Evolutionary conservation across 2,113 vertebrate species (phyloP), one percentile per base, ranked within the genome.

Genomic region (Dolichotis patagonum): DNA sequence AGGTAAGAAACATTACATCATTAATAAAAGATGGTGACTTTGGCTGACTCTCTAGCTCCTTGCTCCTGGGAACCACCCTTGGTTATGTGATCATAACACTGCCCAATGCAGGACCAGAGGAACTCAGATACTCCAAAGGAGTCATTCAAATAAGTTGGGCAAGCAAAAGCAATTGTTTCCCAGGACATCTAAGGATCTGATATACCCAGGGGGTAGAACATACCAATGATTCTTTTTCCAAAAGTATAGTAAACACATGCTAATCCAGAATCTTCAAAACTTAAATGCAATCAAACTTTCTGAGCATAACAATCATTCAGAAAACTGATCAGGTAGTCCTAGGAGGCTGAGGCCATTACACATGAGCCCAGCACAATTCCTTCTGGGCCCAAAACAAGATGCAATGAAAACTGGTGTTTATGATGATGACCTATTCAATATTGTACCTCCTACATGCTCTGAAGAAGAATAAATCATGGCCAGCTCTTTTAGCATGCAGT

Each of bases 191-290:
- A 49, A 88, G 60, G 5, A 0, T 60, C 7, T 30, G 12, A 71
- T 0, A 71, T 20, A 54, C 46, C 20, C 71, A 60, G 0, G 1
- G 7, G 5, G 38, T 17, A 92, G 77, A 94, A 80, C 4, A 49
- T n/a, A 38, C 56, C 41, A 41, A 67, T 3, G 32, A 52, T 90
- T 83, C 63, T 86, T 85, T 94, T 88, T 69, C 80, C 32, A 75
- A 92, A 94, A 85, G 14, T 24, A 95, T 0, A 88, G 28, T 52
- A 38, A 90, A 85, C 10, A 90, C 20, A 80, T 75, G 38, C 46
- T 88, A 93, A 91, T 49, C n/a, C 73, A 56, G 89, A 91, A 71
- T 60, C 80, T 54, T 63, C 43, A 32, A 77, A 49, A 94, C 32
- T 78, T 71, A 95, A 90, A 63, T 20, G 54, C 2, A 63, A 52